Evolutionary conservation across 1,140 invertebrate species (phyloP).

Genomic region (Littorina saxatilis): DNA sequence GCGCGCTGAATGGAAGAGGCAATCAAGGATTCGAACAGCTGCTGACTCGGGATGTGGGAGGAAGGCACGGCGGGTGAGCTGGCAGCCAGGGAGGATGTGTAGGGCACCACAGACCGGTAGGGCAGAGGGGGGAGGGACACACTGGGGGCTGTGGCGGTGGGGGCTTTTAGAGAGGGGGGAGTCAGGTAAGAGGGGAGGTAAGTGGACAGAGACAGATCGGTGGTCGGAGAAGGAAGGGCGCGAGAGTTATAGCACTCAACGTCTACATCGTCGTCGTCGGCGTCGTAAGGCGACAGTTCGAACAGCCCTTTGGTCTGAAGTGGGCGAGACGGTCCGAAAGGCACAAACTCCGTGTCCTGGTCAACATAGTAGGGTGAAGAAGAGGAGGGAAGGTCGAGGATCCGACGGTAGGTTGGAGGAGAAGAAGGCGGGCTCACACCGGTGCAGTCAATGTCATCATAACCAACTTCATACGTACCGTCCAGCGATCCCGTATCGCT

Average conservation of each 20-base stretch:
- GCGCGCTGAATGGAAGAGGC: conserved; percentile 11
- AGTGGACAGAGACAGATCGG: conserved; percentile 35
- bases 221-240: conserved; percentile 30
- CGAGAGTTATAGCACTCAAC: conserved; percentile 15
- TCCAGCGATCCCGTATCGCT: conserved; percentile 40
- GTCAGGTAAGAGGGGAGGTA: conserved; percentile 32
- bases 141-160: not conserved
- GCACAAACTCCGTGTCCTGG: conserved; percentile 48
- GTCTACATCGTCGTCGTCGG: conserved; percentile 42
- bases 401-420: not conserved
- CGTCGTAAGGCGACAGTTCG: conserved; percentile 29
- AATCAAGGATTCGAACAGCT: conserved; percentile 31
- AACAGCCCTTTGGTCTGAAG: conserved; percentile 34
- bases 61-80: not conserved
- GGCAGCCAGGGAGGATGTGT: conserved; percentile 9
- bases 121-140: conserved; percentile 25
- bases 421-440: conserved; percentile 7
- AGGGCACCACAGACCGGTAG: conserved; percentile 33
- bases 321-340: conserved; percentile 42
- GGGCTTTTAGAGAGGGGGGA: conserved; percentile 6
- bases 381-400: conserved; percentile 28
- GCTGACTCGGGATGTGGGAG: conserved; percentile 10
- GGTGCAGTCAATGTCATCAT: conserved; percentile 19
- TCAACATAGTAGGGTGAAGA: conserved; percentile 38
- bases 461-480: conserved; percentile 41